phyloP scores from a whole-genome alignment of 2,113 vertebrate species.

The Pterophyllum scalare region DNA sequence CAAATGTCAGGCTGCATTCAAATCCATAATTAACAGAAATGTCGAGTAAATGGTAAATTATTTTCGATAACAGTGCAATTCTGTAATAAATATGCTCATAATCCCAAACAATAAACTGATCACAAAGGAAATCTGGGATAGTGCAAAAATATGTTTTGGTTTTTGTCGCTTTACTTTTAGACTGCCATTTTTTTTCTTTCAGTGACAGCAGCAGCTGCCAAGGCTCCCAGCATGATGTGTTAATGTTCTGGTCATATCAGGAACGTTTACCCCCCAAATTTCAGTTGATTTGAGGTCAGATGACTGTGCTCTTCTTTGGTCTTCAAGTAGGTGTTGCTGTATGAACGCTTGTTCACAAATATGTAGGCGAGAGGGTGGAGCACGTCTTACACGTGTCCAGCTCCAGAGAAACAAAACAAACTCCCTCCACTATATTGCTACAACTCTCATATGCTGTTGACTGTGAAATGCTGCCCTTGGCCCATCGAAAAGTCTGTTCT shows the following conservation, averaged over 20 bases:
- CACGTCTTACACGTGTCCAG: too few relatives aligned
- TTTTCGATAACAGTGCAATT: neutral
- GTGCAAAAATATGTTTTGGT: too few relatives aligned
- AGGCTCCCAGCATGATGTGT: neutral
- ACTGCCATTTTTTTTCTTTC: neutral
- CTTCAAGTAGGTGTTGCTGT: too few relatives aligned
- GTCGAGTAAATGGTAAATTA: conserved; percentile 4
- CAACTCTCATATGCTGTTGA: too few relatives aligned
- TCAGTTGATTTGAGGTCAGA: neutral
- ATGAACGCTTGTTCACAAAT: too few relatives aligned
- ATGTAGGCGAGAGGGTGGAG: too few relatives aligned
- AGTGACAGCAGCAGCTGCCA: neutral
- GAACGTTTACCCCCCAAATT: neutral
- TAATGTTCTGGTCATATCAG: neutral
- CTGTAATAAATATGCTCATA: neutral
- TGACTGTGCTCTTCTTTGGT: neutral
- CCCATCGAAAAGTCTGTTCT: neutral
- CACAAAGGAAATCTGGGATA: neutral
- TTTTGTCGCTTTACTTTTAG: neutral
- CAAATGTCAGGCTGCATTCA: conserved; percentile 9
- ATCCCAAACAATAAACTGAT: neutral
- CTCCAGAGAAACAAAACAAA: too few relatives aligned
- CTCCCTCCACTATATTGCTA: too few relatives aligned
- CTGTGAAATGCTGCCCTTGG: neutral
- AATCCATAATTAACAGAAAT: conserved; percentile 7